A percentile compares a stretch with the other conserved stretches of the same genome.
Conservation (phyloP, 2,797 vertebrate species). For the Acestrorhynchus altus region DNA sequence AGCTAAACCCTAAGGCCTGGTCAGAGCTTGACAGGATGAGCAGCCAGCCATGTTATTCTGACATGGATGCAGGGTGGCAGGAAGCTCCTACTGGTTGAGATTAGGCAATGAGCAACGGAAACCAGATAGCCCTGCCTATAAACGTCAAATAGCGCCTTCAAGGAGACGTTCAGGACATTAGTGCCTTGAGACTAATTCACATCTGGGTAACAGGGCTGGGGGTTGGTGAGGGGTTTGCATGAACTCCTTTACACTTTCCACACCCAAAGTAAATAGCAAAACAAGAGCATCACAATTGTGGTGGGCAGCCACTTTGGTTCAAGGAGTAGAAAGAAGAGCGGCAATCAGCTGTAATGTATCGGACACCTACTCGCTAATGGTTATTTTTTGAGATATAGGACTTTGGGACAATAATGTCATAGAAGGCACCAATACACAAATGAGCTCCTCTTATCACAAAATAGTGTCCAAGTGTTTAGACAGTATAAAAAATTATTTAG, state of each 20-base stretch:
- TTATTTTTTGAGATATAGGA: no score
- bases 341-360: background rate
- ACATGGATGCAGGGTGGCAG: conserved; percentile 38
- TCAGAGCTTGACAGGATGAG: conserved; percentile 37
- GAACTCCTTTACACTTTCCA: background rate
- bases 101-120: conserved; percentile 54
- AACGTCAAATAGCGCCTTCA: conserved; percentile 47
- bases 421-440: no score
- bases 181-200: conserved; percentile 6
- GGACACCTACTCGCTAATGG: background rate
- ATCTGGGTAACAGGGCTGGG: conserved; percentile 42
- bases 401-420: no score
- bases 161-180: background rate
- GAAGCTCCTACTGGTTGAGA: conserved; percentile 59
- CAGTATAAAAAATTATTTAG: no score
- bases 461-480: no score
- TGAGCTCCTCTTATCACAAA: no score
- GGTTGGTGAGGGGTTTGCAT: conserved; percentile 3
- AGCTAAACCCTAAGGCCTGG: conserved; percentile 5
- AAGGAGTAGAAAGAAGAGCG: background rate
- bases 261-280: conserved; percentile 21
- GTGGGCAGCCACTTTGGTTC: background rate
- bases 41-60: conserved; percentile 15
- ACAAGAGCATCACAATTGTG: background rate
- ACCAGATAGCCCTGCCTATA: conserved; percentile 51